Evolutionary conservation across 2,888 invertebrate genomes (phyloP).

Genomic region (Drosophila barbarae): DNA sequence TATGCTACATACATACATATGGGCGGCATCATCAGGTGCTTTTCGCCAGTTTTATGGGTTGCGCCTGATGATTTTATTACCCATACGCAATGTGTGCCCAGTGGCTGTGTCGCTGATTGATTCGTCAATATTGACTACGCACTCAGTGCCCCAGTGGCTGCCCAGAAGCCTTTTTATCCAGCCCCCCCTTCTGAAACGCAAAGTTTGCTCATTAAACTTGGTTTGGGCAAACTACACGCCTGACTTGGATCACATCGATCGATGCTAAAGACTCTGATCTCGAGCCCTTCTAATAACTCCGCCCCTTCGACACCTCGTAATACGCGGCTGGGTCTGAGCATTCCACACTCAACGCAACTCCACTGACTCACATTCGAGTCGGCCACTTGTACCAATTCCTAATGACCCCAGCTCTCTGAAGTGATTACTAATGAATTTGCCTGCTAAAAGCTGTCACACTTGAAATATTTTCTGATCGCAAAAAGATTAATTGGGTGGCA

Average conservation of each 20-base stretch:
- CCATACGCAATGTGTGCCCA: constrained; percentile 67
- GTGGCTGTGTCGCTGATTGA: constrained; percentile 61
- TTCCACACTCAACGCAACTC: constrained; percentile 16
- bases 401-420: constrained; percentile 58
- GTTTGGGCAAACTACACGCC: constrained; percentile 45
- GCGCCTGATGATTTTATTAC: constrained; percentile 72
- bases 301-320: constrained; percentile 1
- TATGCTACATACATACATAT: neutral
- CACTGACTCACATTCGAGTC: constrained; percentile 34
- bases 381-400: constrained; percentile 71
- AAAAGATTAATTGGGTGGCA: neutral
- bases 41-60: constrained; percentile 56
- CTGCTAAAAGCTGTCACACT: constrained; percentile 51
- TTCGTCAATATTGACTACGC: constrained; percentile 70
- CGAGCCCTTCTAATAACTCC: constrained; percentile 21
- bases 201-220: constrained; percentile 58
- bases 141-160: constrained; percentile 37
- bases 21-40: constrained; percentile 24
- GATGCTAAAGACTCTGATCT: constrained; percentile 12
- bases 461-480: constrained; percentile 10
- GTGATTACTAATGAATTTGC: constrained; percentile 70
- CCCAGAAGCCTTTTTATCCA: constrained; percentile 37
- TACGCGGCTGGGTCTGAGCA: constrained; percentile 18
- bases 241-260: constrained; percentile 53
- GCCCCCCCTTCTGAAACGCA: constrained; percentile 13